Evolutionary conservation across 2,113 vertebrate genomes (phyloP), one percentile per base, ranked within the genome.

Genomic region (Loxodonta africana): DNA sequence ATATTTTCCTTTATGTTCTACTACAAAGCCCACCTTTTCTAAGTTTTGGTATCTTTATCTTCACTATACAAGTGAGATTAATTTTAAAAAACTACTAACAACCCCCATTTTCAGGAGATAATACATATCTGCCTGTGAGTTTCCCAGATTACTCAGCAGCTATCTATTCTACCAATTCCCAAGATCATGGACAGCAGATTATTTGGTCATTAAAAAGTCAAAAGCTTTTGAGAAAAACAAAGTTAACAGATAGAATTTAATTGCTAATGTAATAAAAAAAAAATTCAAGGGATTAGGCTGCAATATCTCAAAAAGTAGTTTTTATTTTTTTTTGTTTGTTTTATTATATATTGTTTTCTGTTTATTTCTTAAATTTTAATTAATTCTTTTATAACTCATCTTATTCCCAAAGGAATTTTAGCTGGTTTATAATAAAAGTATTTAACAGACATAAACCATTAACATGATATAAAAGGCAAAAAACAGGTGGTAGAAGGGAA

Each of bases 321-420:
- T 67, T 77, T 62, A 46, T 62, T 80, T 76, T 65, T 9, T 69
- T 90, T 41, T 82, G 74, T 4, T 48, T 48, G 37, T 37, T 94
- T 71, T 23, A 78, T 82, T 74, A 9, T 8, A 51, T 67, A 57
- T 85, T 20, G 44, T 20, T 90, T 37, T 88, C 21, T 84, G 87
- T 90, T 83, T 37, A 73, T 60, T 67, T 92, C 57, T 92, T 88
- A 85, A 57, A 88, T 92, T 81, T 65, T 84, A 80, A 76, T 77
- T 76, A 85, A 44, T 23, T 53, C 80, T 80, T 84, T 88, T 93
- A 44, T 80, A 69, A 65, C 25, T 96, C n/a, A 90, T 9, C 5
- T 92, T 62, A 69, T 44, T 74, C 46, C 26, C 48, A 83, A 91
- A 88, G 90, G 23, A 17, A 3, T 78, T 73, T 85, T 95, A 20